Base-by-base conservation (phyloP, 2,113 vertebrate genomes). In the Plectropomus leopardus region DNA sequence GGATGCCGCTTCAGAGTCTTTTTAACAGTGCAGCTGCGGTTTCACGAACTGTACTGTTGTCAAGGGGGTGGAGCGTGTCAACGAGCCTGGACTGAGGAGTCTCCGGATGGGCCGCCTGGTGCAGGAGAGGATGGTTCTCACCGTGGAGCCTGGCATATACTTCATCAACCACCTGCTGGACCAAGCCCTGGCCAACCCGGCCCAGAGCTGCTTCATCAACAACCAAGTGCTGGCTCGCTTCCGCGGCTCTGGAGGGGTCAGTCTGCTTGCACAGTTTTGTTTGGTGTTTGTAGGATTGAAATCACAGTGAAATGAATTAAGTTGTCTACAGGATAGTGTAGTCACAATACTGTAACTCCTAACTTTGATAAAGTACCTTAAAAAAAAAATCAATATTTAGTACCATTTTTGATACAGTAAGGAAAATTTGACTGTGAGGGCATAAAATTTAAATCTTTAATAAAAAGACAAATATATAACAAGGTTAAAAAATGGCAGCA, bases 131-230 rank as follows among this genome's bases (percentile, higher is more conserved):
- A 99, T 99, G 98, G 98, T 99, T 73, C 96, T 99, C 71, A 99
- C 98, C 0, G 91, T 99, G 21, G 98, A 99, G 88, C 98, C 98
- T 0, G 98, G 98, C 66, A 97, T 99, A 78, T 99, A 99, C 89
- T 99, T 99, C 94, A 99, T 99, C 21, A 91, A 97, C 88, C 96
- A 91, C 82, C 94, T 99, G 14, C 93, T 99, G 92, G 96, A 99
- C 23, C 92, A 96, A 72, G 98, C 98, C 0, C 95, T 98, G 75
- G 89, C 64, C 0, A 87, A 97, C 67, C 94, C 96, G 0, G 77
- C 92, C 0, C 97, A 97, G 51, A 89, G 96, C 81, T 95, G 94
- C 89, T 99, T 98, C 96, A 94, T 99, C 91, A 91, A 98, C 90
- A 92, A 2, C 0, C 67, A 95, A 3, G 92, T 96, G 66, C 96